phyloP scores from a whole-genome alignment of 2,888 invertebrate species.

The Ormyrus thymus region DNA sequence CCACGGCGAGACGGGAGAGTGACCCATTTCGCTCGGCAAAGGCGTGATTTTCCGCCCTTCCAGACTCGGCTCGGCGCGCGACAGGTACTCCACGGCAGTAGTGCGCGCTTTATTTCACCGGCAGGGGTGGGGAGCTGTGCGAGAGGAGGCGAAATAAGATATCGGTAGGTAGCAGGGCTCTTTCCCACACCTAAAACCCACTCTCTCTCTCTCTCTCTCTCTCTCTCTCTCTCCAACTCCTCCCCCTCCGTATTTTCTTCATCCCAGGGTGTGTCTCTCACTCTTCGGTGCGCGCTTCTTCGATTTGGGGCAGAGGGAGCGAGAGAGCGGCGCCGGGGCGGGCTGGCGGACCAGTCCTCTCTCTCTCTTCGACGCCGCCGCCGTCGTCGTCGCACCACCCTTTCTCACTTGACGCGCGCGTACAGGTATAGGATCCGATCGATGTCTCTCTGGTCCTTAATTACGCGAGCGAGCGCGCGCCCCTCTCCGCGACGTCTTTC shows the following conservation, averaged over 20 bases:
- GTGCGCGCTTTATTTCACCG: background rate
- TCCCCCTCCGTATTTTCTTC: background rate
- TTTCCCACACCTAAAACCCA: background rate
- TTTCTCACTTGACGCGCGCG: conserved; percentile 48
- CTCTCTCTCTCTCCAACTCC: conserved; percentile 36
- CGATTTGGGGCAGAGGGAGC: conserved; percentile 69
- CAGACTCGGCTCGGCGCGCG: background rate
- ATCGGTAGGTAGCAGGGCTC: conserved; percentile 53
- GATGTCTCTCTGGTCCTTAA: conserved; percentile 70
- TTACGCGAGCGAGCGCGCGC: conserved; percentile 64
- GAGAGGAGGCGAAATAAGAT: conserved; percentile 65
- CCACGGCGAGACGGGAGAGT: no score
- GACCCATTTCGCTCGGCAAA: no score
- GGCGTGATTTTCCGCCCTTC: no score
- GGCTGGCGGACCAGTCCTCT: no score
- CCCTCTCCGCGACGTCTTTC: background rate
- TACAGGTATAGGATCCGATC: conserved; percentile 64
- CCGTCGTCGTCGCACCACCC: conserved; percentile 35
- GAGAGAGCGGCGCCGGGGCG: no score
- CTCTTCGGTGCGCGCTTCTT: conserved; percentile 61
- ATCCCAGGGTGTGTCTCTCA: conserved; percentile 68
- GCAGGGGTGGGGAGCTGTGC: conserved; percentile 19
- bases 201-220: conserved; percentile 21
- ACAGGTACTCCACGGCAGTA: background rate
- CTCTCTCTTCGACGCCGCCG: background rate